A percentile compares a stretch with the other conserved stretches of the same genome.
Evolutionary conservation across 2,797 vertebrate genomes (phyloP).

Genomic region (Florisuga fusca): DNA sequence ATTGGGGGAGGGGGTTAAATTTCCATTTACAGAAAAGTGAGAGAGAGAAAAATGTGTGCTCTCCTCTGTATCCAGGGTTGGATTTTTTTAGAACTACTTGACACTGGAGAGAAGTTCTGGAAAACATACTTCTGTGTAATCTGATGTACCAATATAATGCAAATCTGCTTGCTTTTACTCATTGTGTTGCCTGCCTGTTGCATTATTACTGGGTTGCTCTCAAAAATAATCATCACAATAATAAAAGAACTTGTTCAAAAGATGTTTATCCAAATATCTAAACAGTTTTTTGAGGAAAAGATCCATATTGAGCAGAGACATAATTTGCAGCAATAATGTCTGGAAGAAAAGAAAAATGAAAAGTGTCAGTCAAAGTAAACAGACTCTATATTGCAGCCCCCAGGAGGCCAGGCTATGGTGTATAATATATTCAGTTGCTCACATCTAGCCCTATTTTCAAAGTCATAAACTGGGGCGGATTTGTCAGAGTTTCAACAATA

Average conservation of each 20-base stretch:
- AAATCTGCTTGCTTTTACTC: slow-evolving; percentile 27
- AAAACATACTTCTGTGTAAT: slow-evolving; percentile 42
- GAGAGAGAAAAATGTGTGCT: not conserved
- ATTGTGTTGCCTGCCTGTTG: slow-evolving; percentile 26
- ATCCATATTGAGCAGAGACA: slow-evolving; percentile 54
- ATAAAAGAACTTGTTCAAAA: slow-evolving; percentile 61
- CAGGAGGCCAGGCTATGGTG: not conserved
- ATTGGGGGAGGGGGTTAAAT: not conserved
- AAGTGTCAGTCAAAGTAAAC: slow-evolving; percentile 67
- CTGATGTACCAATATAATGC: slow-evolving; percentile 42
- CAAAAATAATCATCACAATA: slow-evolving; percentile 62
- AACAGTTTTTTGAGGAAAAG: slow-evolving; percentile 63
- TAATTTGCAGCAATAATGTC: slow-evolving; percentile 57
- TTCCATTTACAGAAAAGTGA: not conserved
- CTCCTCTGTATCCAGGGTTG: not conserved
- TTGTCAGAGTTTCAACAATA: slow-evolving; percentile 76
- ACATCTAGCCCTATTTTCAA: slow-evolving; percentile 71
- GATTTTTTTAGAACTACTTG: slow-evolving; percentile 60
- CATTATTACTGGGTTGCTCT: slow-evolving; percentile 59
- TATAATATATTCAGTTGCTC: slow-evolving; percentile 61
- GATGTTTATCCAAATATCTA: slow-evolving; percentile 71
- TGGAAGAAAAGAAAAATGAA: slow-evolving; percentile 66
- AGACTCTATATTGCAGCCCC: slow-evolving; percentile 34
- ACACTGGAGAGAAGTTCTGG: slow-evolving; percentile 3
- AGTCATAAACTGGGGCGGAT: slow-evolving; percentile 67